These are phyloP conservation scores for Limosa lapponica DNA, from an alignment of 2,797 vertebrate genomes.

Conservation along the genomic window DNA sequence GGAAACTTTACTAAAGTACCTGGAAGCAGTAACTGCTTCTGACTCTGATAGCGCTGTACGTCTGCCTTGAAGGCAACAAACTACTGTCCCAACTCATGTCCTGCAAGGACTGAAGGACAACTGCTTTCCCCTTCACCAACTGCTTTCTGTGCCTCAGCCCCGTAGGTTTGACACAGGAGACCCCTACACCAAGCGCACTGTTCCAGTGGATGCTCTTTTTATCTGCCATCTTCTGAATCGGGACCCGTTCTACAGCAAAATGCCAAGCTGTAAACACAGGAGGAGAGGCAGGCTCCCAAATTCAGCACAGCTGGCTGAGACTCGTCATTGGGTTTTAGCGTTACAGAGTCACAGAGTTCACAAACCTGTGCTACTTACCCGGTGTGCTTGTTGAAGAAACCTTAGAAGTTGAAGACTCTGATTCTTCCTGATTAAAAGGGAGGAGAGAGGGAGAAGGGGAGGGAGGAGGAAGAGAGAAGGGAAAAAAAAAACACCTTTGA, in stretches of 20 bases:
- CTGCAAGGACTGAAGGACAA: background rate
- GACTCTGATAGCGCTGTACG: fast-evolving
- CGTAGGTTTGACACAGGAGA: background rate
- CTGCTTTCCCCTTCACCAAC: background rate
- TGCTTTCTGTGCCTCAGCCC: background rate
- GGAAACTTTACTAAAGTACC: background rate
- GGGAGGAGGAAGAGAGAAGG: fast-evolving
- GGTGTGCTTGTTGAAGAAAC: conserved; percentile 93
- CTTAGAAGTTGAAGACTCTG: conserved; percentile 87
- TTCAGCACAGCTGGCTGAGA: background rate
- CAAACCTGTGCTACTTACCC: conserved; percentile 81
- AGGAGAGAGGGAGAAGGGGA: conserved; percentile 12
- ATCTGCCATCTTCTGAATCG: background rate
- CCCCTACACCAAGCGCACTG: background rate
- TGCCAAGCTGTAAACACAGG: background rate
- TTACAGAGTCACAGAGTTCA: background rate
- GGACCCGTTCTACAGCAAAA: background rate
- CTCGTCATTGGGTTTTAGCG: background rate
- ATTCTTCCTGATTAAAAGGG: conserved; percentile 85
- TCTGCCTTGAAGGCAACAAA: background rate
- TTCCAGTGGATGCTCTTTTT: background rate
- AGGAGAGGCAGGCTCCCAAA: background rate
- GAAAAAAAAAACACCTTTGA: background rate
- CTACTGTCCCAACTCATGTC: background rate
- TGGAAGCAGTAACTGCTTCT: background rate